Base-by-base conservation (phyloP, 2,888 invertebrate species). In the Stenurella melanura region DNA sequence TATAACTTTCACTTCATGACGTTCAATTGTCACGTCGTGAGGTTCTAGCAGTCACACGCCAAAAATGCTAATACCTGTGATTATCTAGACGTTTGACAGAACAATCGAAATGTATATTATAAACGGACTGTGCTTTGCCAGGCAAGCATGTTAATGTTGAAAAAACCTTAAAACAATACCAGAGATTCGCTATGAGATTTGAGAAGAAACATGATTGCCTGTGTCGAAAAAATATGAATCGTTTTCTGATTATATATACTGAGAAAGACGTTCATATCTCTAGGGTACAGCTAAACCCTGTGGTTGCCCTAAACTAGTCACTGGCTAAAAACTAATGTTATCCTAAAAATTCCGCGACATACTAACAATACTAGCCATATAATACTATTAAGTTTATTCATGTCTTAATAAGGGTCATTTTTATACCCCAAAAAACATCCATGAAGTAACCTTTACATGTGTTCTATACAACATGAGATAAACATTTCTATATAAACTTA, bases 241-340 rank as follows among this genome's bases (percentile, higher is more conserved):
- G 73, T 77, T 74, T 76, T 69, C 76, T 66, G 68, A 66, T 63
- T 74, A 80, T 75, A 78, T 72, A 78, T 74, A 67, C 75, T 69
- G 81, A 83, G 82, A 85, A 83, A 83, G 75, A 83, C 82, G 83
- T 85, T 82, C 85, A 85, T 85, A 86, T 85, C 86, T 87, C 85
- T 88, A 89, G 89, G 89, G 89, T 88, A 89, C 88, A 89, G 85
- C 89, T 89, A 89, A 87, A 90, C 90, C 90, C 90, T 90, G 90
- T 90, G 86, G 86, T 86, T 88, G 88, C 87, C 89, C 89, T 89
- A 89, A 83, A 86, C 87, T 88, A 88, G 85, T 87, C 87, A 88
- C 87, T 88, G 87, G 87, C 88, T 88, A 89, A 84, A 80, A 85
- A 85, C 88, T 89, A 85, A 84, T 78, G 78, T 83, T 86, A 86